Conservation (phyloP, 2,113 vertebrate genomes). For the Anhinga rufa region DNA sequence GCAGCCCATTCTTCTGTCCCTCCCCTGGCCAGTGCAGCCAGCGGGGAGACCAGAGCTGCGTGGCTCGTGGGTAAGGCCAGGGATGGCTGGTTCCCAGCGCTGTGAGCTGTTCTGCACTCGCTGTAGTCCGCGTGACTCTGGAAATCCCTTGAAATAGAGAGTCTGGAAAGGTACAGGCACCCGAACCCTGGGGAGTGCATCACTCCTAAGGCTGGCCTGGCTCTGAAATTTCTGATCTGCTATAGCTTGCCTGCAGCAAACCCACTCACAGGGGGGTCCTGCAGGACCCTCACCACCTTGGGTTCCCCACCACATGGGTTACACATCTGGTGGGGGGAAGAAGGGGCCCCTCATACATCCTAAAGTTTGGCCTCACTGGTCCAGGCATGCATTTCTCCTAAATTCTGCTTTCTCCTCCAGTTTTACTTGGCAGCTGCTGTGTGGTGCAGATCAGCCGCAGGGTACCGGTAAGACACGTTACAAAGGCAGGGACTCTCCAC, state of each 20-base stretch:
- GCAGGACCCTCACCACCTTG: background rate
- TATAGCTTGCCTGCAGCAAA: background rate
- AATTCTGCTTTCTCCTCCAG: background rate
- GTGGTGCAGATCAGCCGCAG: background rate
- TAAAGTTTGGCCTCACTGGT: background rate
- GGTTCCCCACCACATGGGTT: background rate
- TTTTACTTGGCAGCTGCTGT: background rate
- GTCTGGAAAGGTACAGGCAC: background rate
- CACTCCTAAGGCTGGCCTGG: background rate
- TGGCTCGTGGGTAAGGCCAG: background rate
- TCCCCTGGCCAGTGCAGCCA: background rate
- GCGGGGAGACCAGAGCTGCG: background rate
- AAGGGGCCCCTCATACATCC: background rate
- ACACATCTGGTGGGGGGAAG: background rate
- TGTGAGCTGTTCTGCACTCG: background rate
- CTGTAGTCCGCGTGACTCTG: background rate
- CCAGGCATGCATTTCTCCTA: background rate
- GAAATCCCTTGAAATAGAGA: background rate
- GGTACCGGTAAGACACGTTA: background rate
- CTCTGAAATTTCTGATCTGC: background rate
- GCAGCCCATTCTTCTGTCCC: background rate
- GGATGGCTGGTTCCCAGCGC: background rate
- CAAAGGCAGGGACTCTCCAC: background rate
- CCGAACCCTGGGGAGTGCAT: background rate
- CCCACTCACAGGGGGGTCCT: background rate